Percentiles rank a stretch among this genome's conserved stretches.
Conservation (phyloP, 2,797 vertebrate species). For the Rhinatrema bivittatum region DNA sequence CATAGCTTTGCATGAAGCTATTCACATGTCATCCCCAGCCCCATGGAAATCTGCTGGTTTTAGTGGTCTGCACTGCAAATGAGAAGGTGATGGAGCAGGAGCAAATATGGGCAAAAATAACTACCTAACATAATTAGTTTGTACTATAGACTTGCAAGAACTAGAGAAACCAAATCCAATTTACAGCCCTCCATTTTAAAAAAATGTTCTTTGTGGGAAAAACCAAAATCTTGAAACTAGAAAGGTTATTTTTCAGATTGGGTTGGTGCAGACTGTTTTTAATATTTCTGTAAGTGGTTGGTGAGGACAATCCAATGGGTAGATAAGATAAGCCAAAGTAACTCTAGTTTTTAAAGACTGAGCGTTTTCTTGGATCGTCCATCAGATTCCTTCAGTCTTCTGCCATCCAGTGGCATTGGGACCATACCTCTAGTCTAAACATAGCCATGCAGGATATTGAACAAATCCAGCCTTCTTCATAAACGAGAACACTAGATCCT, state of each 20-base stretch:
- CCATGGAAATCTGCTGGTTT: no score
- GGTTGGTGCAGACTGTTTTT: constrained; percentile 4
- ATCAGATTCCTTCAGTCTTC: not conserved
- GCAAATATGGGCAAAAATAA: constrained; percentile 15
- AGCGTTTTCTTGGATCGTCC: no score
- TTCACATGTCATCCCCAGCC: no score
- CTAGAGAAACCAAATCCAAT: constrained; percentile 13
- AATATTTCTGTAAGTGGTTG: constrained; percentile 29
- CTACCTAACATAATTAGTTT: constrained; percentile 15
- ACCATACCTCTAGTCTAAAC: no score
- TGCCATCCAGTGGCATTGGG: no score
- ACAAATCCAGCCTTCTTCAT: no score
- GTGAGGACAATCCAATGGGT: constrained; percentile 21
- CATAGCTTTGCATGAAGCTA: no score
- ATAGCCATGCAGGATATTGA: no score
- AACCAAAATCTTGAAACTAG: constrained; percentile 22
- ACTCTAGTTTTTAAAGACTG: constrained; percentile 36
- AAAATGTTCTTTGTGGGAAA: constrained; percentile 21
- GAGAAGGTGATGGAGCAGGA: no score
- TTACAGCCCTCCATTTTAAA: constrained; percentile 18
- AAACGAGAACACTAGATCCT: no score
- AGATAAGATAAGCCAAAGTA: constrained; percentile 28
- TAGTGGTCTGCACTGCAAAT: no score
- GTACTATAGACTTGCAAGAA: constrained; percentile 23
- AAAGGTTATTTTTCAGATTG: constrained; percentile 31